Conservation (phyloP, 1,140 invertebrate species). For the Drosophila mauritiana region DNA sequence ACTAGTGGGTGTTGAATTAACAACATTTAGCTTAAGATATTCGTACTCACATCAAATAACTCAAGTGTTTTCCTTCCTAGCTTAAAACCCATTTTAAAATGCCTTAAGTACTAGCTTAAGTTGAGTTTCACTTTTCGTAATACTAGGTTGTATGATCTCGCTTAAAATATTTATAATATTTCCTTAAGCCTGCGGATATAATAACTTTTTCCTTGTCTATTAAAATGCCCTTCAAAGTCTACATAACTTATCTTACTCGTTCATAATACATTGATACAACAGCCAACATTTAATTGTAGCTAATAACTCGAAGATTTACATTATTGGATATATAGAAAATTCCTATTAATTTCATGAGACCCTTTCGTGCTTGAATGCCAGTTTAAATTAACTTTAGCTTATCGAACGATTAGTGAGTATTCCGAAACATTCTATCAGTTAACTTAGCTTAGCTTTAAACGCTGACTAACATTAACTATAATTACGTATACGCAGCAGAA, state of each 20-base stretch:
- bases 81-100: constrained; percentile 12
- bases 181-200: constrained; percentile 9
- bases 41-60: not conserved
- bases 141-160: constrained; percentile 18
- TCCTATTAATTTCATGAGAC: constrained; percentile 23
- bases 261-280: constrained; percentile 36
- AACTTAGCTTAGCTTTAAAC: not conserved
- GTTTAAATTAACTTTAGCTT: constrained; percentile 15
- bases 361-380: constrained; percentile 9
- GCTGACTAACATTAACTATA: constrained; percentile 2
- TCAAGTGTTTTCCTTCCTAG: not conserved
- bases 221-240: constrained; percentile 16
- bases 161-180: constrained; percentile 12
- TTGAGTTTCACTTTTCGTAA: constrained; percentile 6
- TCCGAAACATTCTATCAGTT: constrained; percentile 12
- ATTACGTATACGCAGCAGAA: constrained; percentile 72
- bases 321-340: not conserved
- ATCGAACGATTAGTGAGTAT: constrained; percentile 48
- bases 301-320: constrained; percentile 7
- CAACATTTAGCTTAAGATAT: constrained; percentile 12
- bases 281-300: constrained; percentile 37
- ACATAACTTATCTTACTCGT: not conserved
- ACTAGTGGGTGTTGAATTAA: constrained; percentile 34
- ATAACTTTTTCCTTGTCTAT: constrained; percentile 11
- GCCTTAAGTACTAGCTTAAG: not conserved